Evolutionary conservation across 2,888 invertebrate genomes (phyloP).

Genomic region (Drosophila antonietae): DNA sequence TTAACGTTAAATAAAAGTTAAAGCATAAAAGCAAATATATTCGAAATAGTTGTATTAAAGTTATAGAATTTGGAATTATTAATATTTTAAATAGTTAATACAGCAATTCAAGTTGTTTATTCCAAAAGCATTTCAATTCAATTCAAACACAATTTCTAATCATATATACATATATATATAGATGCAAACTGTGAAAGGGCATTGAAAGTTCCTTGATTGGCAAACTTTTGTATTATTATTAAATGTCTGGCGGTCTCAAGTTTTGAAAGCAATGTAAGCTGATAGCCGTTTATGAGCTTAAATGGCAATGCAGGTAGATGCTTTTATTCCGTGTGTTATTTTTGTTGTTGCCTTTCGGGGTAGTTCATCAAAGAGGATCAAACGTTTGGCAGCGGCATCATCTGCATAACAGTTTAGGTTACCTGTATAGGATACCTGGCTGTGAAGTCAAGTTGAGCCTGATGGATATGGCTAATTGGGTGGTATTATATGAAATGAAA

Average conservation of each 20-base stretch:
- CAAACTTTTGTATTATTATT: conserved; percentile 23
- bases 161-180: not conserved
- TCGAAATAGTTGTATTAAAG: no score
- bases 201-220: conserved; percentile 4
- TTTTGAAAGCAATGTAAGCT: conserved; percentile 69
- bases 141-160: not conserved
- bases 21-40: not conserved
- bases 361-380: conserved; percentile 67
- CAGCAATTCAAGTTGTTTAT: no score
- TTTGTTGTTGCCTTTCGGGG: conserved; percentile 32
- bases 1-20: not conserved
- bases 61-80: no score
- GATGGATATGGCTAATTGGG: conserved; percentile 44
- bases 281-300: conserved; percentile 75
- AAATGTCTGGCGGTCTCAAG: conserved; percentile 49
- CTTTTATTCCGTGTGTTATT: conserved; percentile 2
- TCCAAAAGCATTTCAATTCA: not conserved
- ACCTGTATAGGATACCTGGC: conserved; percentile 24
- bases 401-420: conserved; percentile 52
- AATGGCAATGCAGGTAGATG: conserved; percentile 75
- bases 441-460: conserved; percentile 18
- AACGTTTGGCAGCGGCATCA: conserved; percentile 56
- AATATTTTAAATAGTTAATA: no score
- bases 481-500: conserved; percentile 28
- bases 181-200: conserved; percentile 12